phyloP scores from a whole-genome alignment of 2,113 vertebrate genomes.

The Heterotis niloticus region DNA sequence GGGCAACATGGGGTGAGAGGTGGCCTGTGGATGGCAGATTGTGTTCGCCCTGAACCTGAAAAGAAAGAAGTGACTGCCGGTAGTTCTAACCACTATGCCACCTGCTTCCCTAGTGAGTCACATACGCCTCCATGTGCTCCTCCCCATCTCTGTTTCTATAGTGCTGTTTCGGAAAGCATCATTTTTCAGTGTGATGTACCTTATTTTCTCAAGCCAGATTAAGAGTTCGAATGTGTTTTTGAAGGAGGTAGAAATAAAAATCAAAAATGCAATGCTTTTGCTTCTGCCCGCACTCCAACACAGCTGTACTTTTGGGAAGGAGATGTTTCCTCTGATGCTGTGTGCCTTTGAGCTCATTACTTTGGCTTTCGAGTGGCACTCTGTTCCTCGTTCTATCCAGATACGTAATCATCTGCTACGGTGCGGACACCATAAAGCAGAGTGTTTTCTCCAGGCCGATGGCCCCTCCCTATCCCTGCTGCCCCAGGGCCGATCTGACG shows the following conservation, averaged over 20 bases:
- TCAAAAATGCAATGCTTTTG: no score
- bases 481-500: constrained; percentile 17
- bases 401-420: neutral
- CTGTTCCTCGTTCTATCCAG: neutral
- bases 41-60: no score
- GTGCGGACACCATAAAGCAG: neutral
- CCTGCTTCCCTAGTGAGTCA: neutral
- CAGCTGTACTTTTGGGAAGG: neutral
- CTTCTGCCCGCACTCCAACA: neutral
- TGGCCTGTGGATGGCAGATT: no score
- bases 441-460: neutral
- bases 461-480: constrained; percentile 10
- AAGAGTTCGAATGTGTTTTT: neutral
- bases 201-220: neutral
- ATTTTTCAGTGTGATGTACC: neutral
- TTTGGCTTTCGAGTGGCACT: neutral
- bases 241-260: no score
- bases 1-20: neutral
- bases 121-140: no score
- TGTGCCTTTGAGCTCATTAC: neutral
- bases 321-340: neutral
- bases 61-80: no score
- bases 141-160: no score
- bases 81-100: neutral
- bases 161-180: no score